Conservation (phyloP, 2,888 invertebrate species). For the Caradrina kadenii region DNA sequence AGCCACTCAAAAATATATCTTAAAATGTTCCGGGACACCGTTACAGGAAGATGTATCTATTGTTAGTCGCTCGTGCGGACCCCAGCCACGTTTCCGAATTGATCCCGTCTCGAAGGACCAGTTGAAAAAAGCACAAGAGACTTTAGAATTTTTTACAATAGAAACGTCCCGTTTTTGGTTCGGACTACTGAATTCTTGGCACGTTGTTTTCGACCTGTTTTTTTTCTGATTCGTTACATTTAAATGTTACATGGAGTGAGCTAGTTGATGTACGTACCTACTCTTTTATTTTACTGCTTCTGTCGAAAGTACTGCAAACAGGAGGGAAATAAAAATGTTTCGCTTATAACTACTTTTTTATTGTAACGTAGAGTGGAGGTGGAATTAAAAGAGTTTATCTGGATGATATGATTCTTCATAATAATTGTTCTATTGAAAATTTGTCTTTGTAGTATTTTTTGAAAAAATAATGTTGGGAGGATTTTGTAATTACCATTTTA, state of each 20-base stretch:
- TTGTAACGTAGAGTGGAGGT: background rate
- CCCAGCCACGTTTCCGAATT: conserved; percentile 51
- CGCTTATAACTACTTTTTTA: conserved; percentile 29
- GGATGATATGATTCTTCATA: background rate
- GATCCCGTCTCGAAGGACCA: conserved; percentile 32
- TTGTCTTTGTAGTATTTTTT: background rate
- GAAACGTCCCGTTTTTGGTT: conserved; percentile 33
- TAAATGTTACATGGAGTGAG: conserved; percentile 38
- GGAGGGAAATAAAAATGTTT: conserved; percentile 33
- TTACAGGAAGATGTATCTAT: conserved; percentile 48
- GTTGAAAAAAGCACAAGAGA: conserved; percentile 23
- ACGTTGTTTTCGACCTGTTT: conserved; percentile 53
- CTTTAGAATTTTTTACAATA: conserved; percentile 43
- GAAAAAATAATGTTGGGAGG: background rate
- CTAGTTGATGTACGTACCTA: conserved; percentile 2
- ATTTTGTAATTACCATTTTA: too few species aligned
- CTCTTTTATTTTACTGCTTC: conserved; percentile 27
- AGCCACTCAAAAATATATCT: conserved; percentile 41
- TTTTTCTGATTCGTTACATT: conserved; percentile 37
- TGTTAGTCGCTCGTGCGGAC: conserved; percentile 44
- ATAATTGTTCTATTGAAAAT: background rate
- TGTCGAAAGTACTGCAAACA: conserved; percentile 30
- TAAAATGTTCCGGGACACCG: conserved; percentile 30
- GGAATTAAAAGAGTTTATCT: conserved; percentile 8
- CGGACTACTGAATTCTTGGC: conserved; percentile 35